Base-by-base conservation (phyloP, 2,797 vertebrate species). In the Lindbergichthys nudifrons region DNA sequence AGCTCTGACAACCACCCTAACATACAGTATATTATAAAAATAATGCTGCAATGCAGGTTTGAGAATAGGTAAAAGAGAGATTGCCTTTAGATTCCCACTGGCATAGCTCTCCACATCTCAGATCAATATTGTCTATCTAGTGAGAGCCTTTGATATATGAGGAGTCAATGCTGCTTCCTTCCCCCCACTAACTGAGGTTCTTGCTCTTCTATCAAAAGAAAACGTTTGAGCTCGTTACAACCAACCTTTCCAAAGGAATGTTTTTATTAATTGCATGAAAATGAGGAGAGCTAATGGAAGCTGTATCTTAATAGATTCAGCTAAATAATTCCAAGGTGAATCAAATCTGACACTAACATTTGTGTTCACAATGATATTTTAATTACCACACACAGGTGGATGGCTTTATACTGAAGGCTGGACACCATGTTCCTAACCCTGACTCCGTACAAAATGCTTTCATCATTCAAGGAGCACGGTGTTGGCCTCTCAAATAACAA, bases 71-170 rank as follows among this genome's bases (percentile, higher is more conserved):
- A 67, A 92, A 89, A 82, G 76, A 89, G 65, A 82, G 81, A 85
- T 87, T 83, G 81, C 84, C 74, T 88, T 65, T 45, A 73, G 73
- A 89, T 89, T 93, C 90, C 87, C 85, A 80, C 76, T 80, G 90
- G 89, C 81, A 88, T 84, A 87, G 87, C 79, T 87, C 83, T 87
- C 85, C 76, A 70, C 84, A 79, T 80, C 66, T 79, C 69, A 65
- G 83, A 94, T 95, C 93, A 91, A 95, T 95, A 93, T 86, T 85
- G 87, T 93, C 93, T 93, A 83, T 88, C 89, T 89, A 84, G 89
- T 84, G 85, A 90, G 87, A 75, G 77, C 77, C 73, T 90, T 86
- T 95, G 92, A 93, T 92, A 87, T 93, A 93, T 94, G 89, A 77
- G 71, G 81, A 93, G 91, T 87, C 90, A 86, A 77, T 88, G 83